Evolutionary conservation across 1,140 invertebrate species (phyloP).

Genomic region (Anastatus disparis): DNA sequence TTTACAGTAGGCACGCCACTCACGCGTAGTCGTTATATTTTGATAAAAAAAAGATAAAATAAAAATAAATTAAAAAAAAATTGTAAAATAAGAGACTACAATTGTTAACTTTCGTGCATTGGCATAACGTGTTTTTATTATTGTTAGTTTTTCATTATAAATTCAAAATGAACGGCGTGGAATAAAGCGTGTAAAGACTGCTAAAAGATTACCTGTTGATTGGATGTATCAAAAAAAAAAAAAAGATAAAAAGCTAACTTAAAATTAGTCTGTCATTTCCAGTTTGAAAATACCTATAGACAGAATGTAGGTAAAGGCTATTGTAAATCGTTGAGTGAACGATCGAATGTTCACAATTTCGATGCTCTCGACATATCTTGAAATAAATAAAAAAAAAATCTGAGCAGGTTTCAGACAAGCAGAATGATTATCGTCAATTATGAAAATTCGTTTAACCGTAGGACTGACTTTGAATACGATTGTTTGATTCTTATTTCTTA

Average conservation of each 20-base stretch:
- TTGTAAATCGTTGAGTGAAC: conserved; percentile 45
- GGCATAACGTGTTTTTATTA: conserved; percentile 56
- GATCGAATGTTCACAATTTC: conserved; percentile 51
- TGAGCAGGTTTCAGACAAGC: conserved; percentile 61
- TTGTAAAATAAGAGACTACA: conserved; percentile 37
- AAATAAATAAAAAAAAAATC: conserved; percentile 44
- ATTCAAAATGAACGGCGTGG: conserved; percentile 41
- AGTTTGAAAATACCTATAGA: conserved; percentile 45
- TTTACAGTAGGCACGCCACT: no score
- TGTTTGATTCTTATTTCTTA: no score
- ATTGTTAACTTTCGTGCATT: conserved; percentile 55
- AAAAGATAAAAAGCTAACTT: conserved; percentile 44
- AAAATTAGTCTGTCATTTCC: conserved; percentile 51
- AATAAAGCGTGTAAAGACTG: conserved; percentile 54
- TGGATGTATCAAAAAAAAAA: conserved; percentile 49
- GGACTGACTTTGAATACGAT: no score
- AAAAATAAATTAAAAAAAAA: not conserved
- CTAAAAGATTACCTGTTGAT: conserved; percentile 56
- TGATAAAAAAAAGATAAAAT: not conserved
- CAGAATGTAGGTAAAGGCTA: conserved; percentile 43
- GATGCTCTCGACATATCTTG: conserved; percentile 56
- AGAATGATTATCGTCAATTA: conserved; percentile 61
- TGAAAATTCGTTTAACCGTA: conserved; percentile 55
- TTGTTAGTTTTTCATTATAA: conserved; percentile 54
- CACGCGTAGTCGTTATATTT: no score